phyloP scores from a whole-genome alignment of 2,888 invertebrate species.

The Hyalella azteca region DNA sequence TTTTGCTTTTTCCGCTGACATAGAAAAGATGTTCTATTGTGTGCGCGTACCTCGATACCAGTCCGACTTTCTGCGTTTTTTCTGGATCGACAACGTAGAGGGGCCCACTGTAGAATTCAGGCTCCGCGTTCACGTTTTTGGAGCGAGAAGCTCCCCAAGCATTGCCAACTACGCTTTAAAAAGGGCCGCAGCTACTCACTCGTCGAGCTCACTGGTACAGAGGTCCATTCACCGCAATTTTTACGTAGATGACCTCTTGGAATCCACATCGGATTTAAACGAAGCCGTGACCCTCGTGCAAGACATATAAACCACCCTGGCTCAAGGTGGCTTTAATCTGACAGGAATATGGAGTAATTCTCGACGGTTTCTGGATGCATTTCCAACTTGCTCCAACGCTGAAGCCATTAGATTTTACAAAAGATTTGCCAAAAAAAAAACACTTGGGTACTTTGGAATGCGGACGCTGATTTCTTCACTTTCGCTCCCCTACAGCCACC shows the following conservation, averaged over 20 bases:
- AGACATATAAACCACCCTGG: not conserved
- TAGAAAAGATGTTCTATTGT: constrained; percentile 28
- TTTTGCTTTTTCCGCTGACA: constrained; percentile 30
- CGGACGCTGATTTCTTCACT: too few relatives aligned
- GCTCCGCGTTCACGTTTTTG: not conserved
- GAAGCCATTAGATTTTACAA: too few relatives aligned
- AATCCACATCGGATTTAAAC: not conserved
- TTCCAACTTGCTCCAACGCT: too few relatives aligned
- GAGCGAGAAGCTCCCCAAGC: not conserved
- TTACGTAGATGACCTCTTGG: constrained; percentile 37
- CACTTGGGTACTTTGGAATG: too few relatives aligned
- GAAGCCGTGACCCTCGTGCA: not conserved
- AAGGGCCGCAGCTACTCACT: not conserved
- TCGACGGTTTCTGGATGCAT: not conserved
- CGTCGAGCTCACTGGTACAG: not conserved
- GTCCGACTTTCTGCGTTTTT: constrained; percentile 28
- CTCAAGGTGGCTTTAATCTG: constrained; percentile 23
- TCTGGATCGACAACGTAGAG: constrained; percentile 9
- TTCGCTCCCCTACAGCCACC: too few relatives aligned
- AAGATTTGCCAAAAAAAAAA: too few relatives aligned
- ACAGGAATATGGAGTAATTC: constrained; percentile 1
- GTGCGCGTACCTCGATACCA: constrained; percentile 29
- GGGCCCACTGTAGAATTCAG: too few relatives aligned
- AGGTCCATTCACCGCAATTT: constrained; percentile 13
- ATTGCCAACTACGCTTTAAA: constrained; percentile 22